Base-by-base conservation (phyloP, 1,140 invertebrate species). In the Drosophila burlai region DNA sequence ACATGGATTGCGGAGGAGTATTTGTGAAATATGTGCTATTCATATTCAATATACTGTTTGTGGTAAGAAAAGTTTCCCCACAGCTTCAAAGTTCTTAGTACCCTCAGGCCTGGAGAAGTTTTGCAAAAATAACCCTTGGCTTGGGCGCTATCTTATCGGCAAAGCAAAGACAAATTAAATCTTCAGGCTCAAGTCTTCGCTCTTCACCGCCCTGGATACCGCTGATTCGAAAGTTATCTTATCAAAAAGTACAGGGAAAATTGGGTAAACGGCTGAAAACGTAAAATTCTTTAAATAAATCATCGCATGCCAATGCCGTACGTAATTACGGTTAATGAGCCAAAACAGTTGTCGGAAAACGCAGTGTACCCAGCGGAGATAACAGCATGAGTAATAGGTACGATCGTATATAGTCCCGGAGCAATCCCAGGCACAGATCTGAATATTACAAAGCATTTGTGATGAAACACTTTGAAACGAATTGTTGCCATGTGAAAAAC, bases 11-110 rank as follows among this genome's bases (percentile, higher is more conserved):
- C 90, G 96, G 95, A 85, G 96, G 95, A 94, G 94, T 95, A 91
- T 96, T 96, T 93, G 95, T 97, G 75, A 97, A 97, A 95, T 97
- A 97, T 94, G 94, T 97, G 79, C 94, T 97, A 18, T 97, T 97
- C 92, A 94, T 96, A 90, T 97, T 97, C 94, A 97, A 97, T 92
- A 94, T 97, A 87, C 92, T 97, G 58, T 97, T 97, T 93, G 96
- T 97, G 94, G 97, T 97, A 93, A 97, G 96, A 42, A 24, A 21
- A 36, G 36, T 49, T 75, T 36, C 36, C n/a, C 34, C 40, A 55
- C 3, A 43, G 67, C 34, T 46, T 38, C 36, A 45, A 42, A 42
- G n/a, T 36, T 43, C 49, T 36, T 26, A 24, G 11, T 47, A 54
- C 42, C 18, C 26, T 26, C 2, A 49, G 49, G 29, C 50, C 21